Evolutionary conservation across 2,888 invertebrate genomes (phyloP), one percentile per base, ranked within the genome.

Genomic region (Lymantria dispar): DNA sequence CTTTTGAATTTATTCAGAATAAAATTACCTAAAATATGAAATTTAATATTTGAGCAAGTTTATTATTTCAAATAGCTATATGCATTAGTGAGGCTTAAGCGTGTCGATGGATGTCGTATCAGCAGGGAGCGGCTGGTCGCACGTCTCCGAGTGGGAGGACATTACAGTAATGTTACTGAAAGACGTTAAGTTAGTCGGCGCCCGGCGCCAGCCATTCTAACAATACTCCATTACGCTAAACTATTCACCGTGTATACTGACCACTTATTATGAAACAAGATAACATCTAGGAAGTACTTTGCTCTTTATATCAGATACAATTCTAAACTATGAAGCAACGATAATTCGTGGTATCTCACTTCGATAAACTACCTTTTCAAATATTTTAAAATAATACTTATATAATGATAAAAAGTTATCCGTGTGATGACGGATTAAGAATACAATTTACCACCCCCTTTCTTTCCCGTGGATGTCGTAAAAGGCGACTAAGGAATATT

Each of bases 171-270:
- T 72, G 68, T 64, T 54, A 68, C 72, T 68, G 67, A 73, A 70
- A 72, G 69, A 69, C 63, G 57, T 62, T 62, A 58, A 61, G 64
- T 22, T 53, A 22, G 48, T 51, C 48, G 30, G 31, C 48, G 45
- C 30, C 47, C 59, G 72, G 73, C 76, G 76, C 75, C 77, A 69
- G 60, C 48, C 60, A 46, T 62, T 67, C 54, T 66, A 72, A 78
- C 79, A 79, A 80, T 79, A 65, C 71, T 55, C 77, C 72, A 78
- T 80, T 80, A 76, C 54, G 69, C 56, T 62, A 57, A 66, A 68
- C 64, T 70, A 67, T 70, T 68, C 68, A 74, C 62, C 58, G 68
- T 60, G 60, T 64, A 63, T 67, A 46, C 61, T 60, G 54, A 63
- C 56, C 45, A 50, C 50, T 57, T 50, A 56, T 55, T 58, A 58